Base-by-base conservation (phyloP, 2,797 vertebrate species). In the Pipistrellus pipistrellus region DNA sequence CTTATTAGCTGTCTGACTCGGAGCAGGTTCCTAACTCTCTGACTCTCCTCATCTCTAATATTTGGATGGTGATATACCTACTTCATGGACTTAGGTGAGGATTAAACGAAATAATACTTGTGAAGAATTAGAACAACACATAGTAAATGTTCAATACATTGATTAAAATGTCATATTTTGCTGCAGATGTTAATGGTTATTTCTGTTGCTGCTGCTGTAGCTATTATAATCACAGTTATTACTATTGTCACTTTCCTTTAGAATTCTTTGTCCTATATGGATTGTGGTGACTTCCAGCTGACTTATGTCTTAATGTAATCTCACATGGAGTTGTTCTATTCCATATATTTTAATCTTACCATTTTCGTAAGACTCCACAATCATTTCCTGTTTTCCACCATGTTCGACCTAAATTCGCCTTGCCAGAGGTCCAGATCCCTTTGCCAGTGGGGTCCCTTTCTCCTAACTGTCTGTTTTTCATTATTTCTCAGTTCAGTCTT, bases 271-370 rank as follows among this genome's bases (percentile, higher is more conserved):
- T 76, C 76, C 35, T 59, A 13, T 17, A 13, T n/a, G 30, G 38
- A 64, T 77, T 82, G 44, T 71, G 68, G 15, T 78, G 41, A 64
- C 30, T 91, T 57, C 51, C 27, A 88, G 62, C 38, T 77, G 71
- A 38, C 48, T 75, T 55, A 62, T 78, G 18, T 91, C 51, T 71
- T 83, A 48, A 46, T 73, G 20, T 90, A 51, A 51, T 90, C 41
- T 78, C 38, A n/a, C n/a, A 51, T 17, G 51, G 41, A 91, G 10
- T 75, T 72, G 14, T 77, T 90, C 78, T 72, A 0, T 69, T 57
- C 84, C 76, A 80, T 41, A 32, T 90, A 55, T 76, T 73, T 95
- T 53, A 68, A 83, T 90, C n/a, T 91, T 66, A 44, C 38, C 93
- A 11, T 66, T 93, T 90, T 32, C 21, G 88, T 71, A 73, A 64